phyloP scores from a whole-genome alignment of 1,140 invertebrate genomes.

The Halyomorpha halys region DNA sequence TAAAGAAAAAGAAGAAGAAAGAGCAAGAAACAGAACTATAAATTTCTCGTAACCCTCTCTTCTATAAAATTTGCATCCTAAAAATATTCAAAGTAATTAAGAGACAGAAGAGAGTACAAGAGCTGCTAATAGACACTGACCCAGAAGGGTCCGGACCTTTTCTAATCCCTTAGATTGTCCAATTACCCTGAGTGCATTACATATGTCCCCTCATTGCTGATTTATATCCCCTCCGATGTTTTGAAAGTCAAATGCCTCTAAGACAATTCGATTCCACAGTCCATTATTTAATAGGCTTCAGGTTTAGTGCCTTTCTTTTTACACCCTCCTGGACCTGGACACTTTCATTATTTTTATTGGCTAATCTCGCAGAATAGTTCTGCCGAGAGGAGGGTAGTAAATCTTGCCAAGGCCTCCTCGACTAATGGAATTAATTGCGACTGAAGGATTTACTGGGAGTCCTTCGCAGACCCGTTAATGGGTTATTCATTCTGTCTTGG shows the following conservation, averaged over 20 bases:
- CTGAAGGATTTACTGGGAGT: too few relatives aligned
- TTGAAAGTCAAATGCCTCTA: slow-evolving; percentile 8
- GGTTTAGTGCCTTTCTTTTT: not conserved
- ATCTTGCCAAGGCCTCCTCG: not conserved
- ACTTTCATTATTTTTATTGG: slow-evolving; percentile 7
- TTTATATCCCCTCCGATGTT: not conserved
- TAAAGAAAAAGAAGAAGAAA: too few relatives aligned
- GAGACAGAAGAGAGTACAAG: not conserved
- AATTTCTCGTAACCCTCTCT: too few relatives aligned
- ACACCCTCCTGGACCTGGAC: not conserved
- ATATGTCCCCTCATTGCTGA: slow-evolving; percentile 2
- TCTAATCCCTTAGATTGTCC: not conserved
- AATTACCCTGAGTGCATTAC: slow-evolving; percentile 8
- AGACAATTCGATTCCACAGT: slow-evolving; percentile 7
- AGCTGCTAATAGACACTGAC: too few relatives aligned
- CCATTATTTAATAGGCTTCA: slow-evolving; percentile 5
- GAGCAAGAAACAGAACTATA: too few relatives aligned
- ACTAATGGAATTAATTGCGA: too few relatives aligned
- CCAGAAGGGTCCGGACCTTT: too few relatives aligned
- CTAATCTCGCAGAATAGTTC: slow-evolving; percentile 5
- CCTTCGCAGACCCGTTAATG: too few relatives aligned
- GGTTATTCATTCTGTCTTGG: too few relatives aligned
- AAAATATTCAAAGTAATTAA: slow-evolving; percentile 12
- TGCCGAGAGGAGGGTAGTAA: not conserved
- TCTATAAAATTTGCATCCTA: not conserved